phyloP scores from a whole-genome alignment of 2,888 invertebrate species.

The Acleris laterana region DNA sequence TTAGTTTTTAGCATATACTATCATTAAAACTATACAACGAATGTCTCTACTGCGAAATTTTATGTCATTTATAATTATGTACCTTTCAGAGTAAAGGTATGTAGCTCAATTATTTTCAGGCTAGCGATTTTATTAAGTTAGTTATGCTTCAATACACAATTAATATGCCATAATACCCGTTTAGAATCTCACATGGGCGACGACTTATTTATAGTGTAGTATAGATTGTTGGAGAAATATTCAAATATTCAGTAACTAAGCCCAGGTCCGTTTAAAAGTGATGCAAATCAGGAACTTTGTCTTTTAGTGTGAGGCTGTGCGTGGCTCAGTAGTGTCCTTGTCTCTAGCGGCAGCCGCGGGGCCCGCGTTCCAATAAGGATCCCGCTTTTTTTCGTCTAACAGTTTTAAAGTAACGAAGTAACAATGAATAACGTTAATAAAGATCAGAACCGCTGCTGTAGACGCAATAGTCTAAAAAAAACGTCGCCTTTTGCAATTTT shows the following conservation, averaged over 20 bases:
- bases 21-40: slow-evolving; percentile 74
- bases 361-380: too few species aligned
- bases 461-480: slow-evolving; percentile 62
- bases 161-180: slow-evolving; percentile 33
- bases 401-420: too few species aligned
- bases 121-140: slow-evolving; percentile 24
- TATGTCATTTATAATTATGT: slow-evolving; percentile 26
- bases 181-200: slow-evolving; percentile 36
- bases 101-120: slow-evolving; percentile 38
- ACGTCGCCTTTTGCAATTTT: slow-evolving; percentile 74
- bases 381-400: too few species aligned
- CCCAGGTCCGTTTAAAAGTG: neutral
- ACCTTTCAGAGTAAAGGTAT: slow-evolving; percentile 22
- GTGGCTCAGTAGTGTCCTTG: too few species aligned
- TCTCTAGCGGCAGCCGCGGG: too few species aligned
- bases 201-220: slow-evolving; percentile 34
- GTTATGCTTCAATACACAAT: slow-evolving; percentile 24
- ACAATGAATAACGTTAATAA: too few species aligned
- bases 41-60: slow-evolving; percentile 69
- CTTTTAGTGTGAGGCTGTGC: slow-evolving; percentile 65
- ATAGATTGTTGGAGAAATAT: slow-evolving; percentile 13
- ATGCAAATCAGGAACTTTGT: slow-evolving; percentile 39
- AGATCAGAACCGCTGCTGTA: too few species aligned
- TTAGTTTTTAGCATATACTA: slow-evolving; percentile 61
- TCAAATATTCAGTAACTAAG: neutral